Conservation (phyloP, 2,113 vertebrate species). For the Gallinago media region DNA sequence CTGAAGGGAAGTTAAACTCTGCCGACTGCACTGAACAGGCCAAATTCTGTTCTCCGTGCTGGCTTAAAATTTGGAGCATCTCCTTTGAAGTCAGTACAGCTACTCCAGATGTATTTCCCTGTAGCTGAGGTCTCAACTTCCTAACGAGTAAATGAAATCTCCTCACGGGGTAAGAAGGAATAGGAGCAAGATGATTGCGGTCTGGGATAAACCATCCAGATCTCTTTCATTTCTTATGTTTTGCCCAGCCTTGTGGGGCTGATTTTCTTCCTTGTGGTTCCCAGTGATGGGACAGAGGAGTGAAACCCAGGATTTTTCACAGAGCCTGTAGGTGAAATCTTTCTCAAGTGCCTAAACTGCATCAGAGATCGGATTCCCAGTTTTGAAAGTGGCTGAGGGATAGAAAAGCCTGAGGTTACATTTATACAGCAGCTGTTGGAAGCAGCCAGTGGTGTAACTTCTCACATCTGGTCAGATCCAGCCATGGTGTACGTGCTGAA, state of each 20-base stretch:
- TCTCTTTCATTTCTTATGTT: not conserved
- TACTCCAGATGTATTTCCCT: not conserved
- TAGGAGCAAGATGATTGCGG: accelerated
- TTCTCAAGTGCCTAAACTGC: not conserved
- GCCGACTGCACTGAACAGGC: accelerated
- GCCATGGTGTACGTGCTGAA: not conserved
- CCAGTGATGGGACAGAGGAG: not conserved
- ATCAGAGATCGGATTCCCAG: not conserved
- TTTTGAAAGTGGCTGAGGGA: not conserved
- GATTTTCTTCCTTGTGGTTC: not conserved
- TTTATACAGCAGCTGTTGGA: not conserved
- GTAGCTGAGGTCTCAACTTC: not conserved
- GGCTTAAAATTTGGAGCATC: not conserved
- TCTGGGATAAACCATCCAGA: not conserved
- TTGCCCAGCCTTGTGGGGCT: accelerated
- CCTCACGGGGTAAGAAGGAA: not conserved
- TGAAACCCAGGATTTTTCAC: not conserved
- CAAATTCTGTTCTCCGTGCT: not conserved
- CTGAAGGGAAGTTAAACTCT: not conserved
- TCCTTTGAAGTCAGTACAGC: constrained; percentile 9
- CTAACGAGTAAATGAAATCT: not conserved
- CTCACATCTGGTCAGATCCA: not conserved
- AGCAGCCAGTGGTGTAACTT: not conserved
- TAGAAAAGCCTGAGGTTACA: not conserved
- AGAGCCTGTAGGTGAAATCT: not conserved